Evolutionary conservation across 2,797 vertebrate species (phyloP).

Genomic region (Rhadinocentrus ornatus): DNA sequence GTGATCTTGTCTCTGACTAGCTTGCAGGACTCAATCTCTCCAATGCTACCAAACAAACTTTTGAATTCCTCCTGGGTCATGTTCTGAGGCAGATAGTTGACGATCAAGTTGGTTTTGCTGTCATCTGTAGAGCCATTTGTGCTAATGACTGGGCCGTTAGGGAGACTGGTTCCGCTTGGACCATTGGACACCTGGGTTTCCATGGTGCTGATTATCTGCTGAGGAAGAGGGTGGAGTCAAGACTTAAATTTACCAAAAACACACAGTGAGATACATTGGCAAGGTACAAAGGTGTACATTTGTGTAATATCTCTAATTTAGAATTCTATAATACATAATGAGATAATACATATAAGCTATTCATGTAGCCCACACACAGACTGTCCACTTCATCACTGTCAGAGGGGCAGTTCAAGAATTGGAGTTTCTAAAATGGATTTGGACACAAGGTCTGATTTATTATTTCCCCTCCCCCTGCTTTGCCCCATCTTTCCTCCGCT

Average conservation of each 20-base stretch:
- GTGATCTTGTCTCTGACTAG: constrained; percentile 97
- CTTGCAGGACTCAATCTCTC: constrained; percentile 97
- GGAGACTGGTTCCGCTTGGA: constrained; percentile 89
- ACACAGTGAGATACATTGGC: constrained; percentile 11
- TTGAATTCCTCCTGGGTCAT: constrained; percentile 99
- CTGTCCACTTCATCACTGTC: constrained; percentile 63
- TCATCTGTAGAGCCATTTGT: constrained; percentile 91
- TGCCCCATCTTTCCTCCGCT: constrained; percentile 59
- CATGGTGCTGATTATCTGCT: constrained; percentile 99
- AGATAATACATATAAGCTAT: constrained; percentile 19
- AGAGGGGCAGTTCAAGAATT: constrained; percentile 65
- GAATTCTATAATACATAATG: constrained; percentile 21
- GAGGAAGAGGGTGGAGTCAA: constrained; percentile 81
- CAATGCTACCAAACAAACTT: constrained; percentile 96
- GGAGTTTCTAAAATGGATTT: constrained; percentile 65
- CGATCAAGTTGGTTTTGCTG: constrained; percentile 98
- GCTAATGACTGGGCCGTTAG: constrained; percentile 91
- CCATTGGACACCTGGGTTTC: constrained; percentile 98
- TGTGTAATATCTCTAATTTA: constrained; percentile 17
- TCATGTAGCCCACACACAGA: constrained; percentile 2
- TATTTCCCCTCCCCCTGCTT: constrained; percentile 48
- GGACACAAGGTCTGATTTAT: constrained; percentile 68
- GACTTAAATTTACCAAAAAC: constrained; percentile 44
- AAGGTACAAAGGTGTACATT: constrained; percentile 20
- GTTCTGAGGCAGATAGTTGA: constrained; percentile 98